A percentile compares a stretch with the other conserved stretches of the same genome.
These are phyloP conservation scores for Hydra vulgaris DNA, from an alignment of 30 jellyfish, hydroid and myxozoan genomes.

Conservation along the genomic window DNA sequence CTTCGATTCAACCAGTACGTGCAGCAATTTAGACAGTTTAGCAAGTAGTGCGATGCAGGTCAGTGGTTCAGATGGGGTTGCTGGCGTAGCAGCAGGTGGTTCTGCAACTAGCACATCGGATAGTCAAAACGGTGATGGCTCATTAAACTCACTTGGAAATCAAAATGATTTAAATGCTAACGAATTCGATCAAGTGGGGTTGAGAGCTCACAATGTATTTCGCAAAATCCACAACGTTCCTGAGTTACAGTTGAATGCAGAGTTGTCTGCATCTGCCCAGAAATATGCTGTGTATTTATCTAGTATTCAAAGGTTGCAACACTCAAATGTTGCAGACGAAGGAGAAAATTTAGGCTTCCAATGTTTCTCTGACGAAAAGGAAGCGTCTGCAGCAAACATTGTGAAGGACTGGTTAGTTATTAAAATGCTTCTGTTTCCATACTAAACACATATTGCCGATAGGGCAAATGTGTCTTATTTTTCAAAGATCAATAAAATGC, in stretches of 20 bases:
- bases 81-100: neutral
- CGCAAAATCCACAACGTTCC: slow-evolving; percentile 3
- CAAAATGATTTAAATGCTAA: neutral
- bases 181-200: neutral
- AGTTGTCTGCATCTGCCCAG: slow-evolving; percentile 13
- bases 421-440: neutral
- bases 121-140: neutral
- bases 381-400: slow-evolving; percentile 10
- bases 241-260: neutral
- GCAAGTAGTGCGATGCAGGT: neutral
- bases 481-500: no score
- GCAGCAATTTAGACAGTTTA: neutral
- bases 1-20: neutral
- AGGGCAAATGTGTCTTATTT: no score
- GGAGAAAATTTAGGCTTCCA: slow-evolving; percentile 10
- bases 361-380: slow-evolving; percentile 4
- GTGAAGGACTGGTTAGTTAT: slow-evolving; percentile 6
- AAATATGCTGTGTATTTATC: slow-evolving; percentile 12
- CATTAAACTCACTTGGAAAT: no score
- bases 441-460: no score
- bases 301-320: slow-evolving; percentile 1
- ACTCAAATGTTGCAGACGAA: slow-evolving; percentile 11
- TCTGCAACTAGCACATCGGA: neutral
- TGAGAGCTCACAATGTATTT: slow-evolving; percentile 14
- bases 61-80: neutral